These are phyloP conservation scores for Tolypeutes matacus DNA, from an alignment of 2,797 vertebrate genomes.

Conservation along the genomic window DNA sequence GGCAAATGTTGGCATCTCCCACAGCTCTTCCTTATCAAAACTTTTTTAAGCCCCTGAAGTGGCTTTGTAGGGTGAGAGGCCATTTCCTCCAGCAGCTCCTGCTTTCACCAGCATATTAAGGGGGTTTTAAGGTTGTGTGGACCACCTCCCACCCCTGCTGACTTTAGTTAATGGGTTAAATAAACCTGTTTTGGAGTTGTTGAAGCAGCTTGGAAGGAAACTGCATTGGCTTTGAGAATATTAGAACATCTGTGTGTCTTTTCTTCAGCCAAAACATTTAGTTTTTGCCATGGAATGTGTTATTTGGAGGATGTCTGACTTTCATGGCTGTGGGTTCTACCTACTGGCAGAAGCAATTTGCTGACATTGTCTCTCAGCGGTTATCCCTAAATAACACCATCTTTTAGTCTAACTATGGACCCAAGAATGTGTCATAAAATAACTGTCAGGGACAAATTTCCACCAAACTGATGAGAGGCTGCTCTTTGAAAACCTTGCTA, in stretches of 20 bases:
- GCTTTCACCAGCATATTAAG: neutral
- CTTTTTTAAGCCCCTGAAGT: neutral
- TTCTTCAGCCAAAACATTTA: slow-evolving; percentile 72
- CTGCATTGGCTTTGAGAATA: slow-evolving; percentile 38
- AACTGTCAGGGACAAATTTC: neutral
- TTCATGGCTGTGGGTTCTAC: slow-evolving; percentile 61
- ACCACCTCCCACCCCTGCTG: neutral
- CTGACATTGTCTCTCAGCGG: slow-evolving; percentile 41
- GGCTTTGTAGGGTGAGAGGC: neutral
- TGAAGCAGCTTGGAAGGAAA: slow-evolving; percentile 66
- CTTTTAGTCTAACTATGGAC: slow-evolving; percentile 41
- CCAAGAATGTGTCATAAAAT: slow-evolving; percentile 16
- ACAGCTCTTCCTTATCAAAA: slow-evolving; percentile 44
- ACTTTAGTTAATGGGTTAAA: slow-evolving; percentile 62
- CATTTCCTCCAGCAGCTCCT: neutral
- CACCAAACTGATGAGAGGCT: neutral
- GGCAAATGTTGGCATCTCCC: neutral
- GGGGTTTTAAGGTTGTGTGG: neutral
- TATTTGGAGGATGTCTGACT: slow-evolving; percentile 67
- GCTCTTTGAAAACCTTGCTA: slow-evolving; percentile 44
- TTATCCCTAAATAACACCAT: slow-evolving; percentile 64
- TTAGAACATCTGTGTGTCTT: slow-evolving; percentile 73
- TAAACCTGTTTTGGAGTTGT: slow-evolving; percentile 55
- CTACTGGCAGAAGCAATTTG: slow-evolving; percentile 66
- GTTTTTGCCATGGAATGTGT: slow-evolving; percentile 79